phyloP scores from a whole-genome alignment of 2,888 invertebrate genomes.

The Sinhomidia bicolor region DNA sequence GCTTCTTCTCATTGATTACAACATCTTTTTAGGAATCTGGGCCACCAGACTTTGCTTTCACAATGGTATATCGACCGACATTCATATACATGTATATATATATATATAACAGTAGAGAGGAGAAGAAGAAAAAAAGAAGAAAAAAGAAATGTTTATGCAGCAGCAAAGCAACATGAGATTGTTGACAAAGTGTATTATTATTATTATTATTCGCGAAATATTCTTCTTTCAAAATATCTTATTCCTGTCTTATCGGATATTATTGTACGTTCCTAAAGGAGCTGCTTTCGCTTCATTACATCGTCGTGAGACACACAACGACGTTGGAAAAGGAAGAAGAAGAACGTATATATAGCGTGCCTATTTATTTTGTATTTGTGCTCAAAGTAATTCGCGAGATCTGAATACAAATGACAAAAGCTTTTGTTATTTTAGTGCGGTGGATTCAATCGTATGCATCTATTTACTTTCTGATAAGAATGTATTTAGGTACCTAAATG shows the following conservation, averaged over 20 bases:
- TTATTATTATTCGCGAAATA: too few species aligned
- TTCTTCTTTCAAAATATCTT: too few species aligned
- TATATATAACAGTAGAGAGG: background rate
- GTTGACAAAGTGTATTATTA: too few species aligned
- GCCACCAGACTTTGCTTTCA: background rate
- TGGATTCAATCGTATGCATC: background rate
- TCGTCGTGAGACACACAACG: background rate
- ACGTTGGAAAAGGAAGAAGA: background rate
- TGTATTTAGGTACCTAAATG: too few species aligned
- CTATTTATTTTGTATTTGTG: background rate
- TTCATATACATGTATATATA: background rate
- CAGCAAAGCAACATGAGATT: too few species aligned
- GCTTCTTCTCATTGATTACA: conserved; percentile 21
- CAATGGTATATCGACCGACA: too few species aligned
- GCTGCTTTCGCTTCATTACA: background rate
- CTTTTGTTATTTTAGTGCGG: conserved; percentile 18
- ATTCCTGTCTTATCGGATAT: background rate
- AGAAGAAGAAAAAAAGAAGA: background rate
- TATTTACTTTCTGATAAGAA: too few species aligned
- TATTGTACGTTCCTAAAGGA: background rate
- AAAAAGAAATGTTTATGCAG: too few species aligned
- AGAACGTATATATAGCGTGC: too few species aligned
- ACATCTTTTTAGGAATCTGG: background rate
- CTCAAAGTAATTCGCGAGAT: background rate
- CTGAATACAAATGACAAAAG: conserved; percentile 37